A percentile compares a stretch with the other conserved stretches of the same genome.
phyloP scores from a whole-genome alignment of 64 coral and sea anemone genomes.

The Platygyra sinensis region DNA sequence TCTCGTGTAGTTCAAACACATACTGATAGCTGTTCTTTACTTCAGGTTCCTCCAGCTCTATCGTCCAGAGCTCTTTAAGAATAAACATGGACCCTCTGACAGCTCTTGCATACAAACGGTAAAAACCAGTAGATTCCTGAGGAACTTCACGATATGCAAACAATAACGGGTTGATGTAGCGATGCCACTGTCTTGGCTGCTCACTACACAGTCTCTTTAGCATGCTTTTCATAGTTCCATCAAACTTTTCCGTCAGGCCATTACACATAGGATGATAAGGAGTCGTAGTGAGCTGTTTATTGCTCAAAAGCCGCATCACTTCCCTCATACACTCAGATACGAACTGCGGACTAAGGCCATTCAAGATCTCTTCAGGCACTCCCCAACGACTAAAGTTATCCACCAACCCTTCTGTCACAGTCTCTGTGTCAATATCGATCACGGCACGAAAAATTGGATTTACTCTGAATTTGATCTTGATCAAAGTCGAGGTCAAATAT shows the following conservation, averaged over 20 bases:
- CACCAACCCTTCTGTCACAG: too few species aligned
- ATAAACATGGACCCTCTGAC: slow-evolving; percentile 34
- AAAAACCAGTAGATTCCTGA: slow-evolving; percentile 54
- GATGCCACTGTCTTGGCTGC: slow-evolving; percentile 9
- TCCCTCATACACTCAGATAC: too few species aligned
- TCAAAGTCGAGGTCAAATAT: too few species aligned
- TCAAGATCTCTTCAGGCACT: too few species aligned
- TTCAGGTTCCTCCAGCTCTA: slow-evolving; percentile 11
- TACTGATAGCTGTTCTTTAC: background rate
- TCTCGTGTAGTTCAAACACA: too few species aligned
- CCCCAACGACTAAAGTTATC: too few species aligned
- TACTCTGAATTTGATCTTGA: too few species aligned
- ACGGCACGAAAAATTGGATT: too few species aligned
- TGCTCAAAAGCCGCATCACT: background rate
- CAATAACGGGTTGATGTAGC: slow-evolving; percentile 38
- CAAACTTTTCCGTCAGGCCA: slow-evolving; percentile 54
- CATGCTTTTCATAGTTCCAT: slow-evolving; percentile 50
- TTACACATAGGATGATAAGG: slow-evolving; percentile 66
- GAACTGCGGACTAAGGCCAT: too few species aligned
- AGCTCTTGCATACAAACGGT: slow-evolving; percentile 23
- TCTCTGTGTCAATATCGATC: too few species aligned
- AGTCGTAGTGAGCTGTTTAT: slow-evolving; percentile 40
- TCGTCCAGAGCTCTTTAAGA: slow-evolving; percentile 48
- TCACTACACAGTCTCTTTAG: background rate
- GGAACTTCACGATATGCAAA: slow-evolving; percentile 66